These are phyloP conservation scores for Apostichopus japonicus DNA, from an alignment of 35 echinoderm and acorn worm genomes.

Conservation along the genomic window DNA sequence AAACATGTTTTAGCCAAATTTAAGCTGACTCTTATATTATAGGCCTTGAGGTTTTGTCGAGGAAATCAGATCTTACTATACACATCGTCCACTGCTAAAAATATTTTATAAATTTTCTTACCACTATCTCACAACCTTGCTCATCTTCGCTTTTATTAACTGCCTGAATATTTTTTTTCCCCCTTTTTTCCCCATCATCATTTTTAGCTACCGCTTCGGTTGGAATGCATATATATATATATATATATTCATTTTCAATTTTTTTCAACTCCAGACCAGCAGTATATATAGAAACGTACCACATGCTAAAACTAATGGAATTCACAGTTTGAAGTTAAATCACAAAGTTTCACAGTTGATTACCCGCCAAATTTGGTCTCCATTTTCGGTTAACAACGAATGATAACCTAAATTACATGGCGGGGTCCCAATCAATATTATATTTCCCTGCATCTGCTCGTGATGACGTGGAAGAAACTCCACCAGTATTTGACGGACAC, in stretches of 20 bases:
- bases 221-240: too few relatives aligned
- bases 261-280: neutral
- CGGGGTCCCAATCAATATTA: conserved; percentile 36
- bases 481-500: neutral
- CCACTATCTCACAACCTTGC: neutral
- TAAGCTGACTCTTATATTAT: neutral
- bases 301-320: neutral
- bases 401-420: conserved; percentile 53
- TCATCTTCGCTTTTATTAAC: neutral
- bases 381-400: conserved; percentile 45
- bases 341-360: conserved; percentile 44
- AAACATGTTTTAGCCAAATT: neutral
- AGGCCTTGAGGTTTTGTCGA: neutral
- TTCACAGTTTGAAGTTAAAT: conserved; percentile 23
- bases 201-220: neutral
- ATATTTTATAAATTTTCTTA: too few relatives aligned
- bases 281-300: neutral
- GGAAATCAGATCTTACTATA: neutral
- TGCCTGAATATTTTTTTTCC: too few relatives aligned
- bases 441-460: conserved; percentile 37
- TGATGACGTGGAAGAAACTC: conserved; percentile 24
- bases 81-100: neutral
- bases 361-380: conserved; percentile 41
- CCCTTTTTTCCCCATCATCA: neutral
- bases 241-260: neutral